Percentiles rank a stretch among this genome's conserved stretches.
These are phyloP conservation scores for Sebastiscus albofasciatus DNA, from an alignment of 2,797 vertebrate species.

Conservation along the genomic window DNA sequence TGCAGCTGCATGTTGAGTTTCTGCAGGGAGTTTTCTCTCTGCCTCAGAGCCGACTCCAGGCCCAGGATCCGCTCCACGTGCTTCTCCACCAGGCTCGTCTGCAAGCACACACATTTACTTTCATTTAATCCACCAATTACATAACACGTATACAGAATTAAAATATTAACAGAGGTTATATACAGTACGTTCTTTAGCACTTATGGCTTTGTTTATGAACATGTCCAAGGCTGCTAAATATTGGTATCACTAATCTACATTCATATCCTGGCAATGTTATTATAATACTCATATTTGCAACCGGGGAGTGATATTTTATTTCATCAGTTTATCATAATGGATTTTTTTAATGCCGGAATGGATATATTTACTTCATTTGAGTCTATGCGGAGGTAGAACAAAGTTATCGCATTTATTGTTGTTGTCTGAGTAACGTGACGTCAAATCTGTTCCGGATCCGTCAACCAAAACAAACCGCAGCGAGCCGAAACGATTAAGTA, in stretches of 20 bases:
- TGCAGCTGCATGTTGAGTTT: conserved; percentile 89
- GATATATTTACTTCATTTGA: too few species aligned
- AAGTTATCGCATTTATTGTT: too few species aligned
- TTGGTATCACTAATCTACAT: background rate
- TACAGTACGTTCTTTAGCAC: background rate
- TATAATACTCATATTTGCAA: background rate
- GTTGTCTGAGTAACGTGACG: too few species aligned
- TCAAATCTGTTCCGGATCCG: too few species aligned
- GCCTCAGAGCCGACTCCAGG: conserved; percentile 91
- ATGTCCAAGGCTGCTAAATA: background rate
- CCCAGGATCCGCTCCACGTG: conserved; percentile 92
- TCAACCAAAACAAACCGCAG: too few species aligned
- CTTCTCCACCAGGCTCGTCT: conserved; percentile 94
- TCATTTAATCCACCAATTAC: background rate
- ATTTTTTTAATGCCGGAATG: too few species aligned
- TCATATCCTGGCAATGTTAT: background rate
- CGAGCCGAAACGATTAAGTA: too few species aligned
- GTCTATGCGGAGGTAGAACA: too few species aligned
- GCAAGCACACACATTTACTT: background rate
- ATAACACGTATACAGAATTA: background rate
- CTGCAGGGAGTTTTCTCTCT: conserved; percentile 88
- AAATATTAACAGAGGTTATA: background rate
- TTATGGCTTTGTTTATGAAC: background rate
- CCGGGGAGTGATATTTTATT: background rate
- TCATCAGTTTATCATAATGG: background rate